phyloP scores from a whole-genome alignment of 2,888 invertebrate species.

The Onthophagus sagittarius region DNA sequence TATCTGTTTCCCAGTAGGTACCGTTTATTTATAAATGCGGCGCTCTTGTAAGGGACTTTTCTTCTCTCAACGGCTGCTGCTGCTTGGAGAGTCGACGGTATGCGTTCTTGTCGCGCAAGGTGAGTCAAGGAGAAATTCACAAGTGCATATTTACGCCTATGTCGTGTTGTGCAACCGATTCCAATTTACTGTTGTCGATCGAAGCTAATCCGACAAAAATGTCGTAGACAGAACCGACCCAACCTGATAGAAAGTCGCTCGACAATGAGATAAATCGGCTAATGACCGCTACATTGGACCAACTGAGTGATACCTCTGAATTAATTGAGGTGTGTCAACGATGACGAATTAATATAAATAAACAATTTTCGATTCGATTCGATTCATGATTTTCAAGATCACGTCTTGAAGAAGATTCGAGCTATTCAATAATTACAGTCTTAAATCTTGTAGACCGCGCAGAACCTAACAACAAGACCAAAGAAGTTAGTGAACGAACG shows the following conservation, averaged over 20 bases:
- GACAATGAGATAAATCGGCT: not conserved
- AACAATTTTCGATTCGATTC: not conserved
- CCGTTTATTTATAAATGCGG: constrained; percentile 8
- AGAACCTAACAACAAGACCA: not conserved
- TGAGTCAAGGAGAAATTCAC: constrained; percentile 14
- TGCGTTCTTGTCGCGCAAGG: constrained; percentile 10
- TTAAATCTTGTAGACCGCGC: not conserved
- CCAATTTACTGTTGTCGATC: not conserved
- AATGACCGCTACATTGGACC: not conserved
- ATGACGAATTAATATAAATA: not conserved
- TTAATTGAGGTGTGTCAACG: not conserved
- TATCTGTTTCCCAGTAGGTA: constrained; percentile 12
- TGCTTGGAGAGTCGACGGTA: not conserved
- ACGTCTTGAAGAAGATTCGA: not conserved
- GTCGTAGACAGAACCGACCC: not conserved
- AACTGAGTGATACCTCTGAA: not conserved
- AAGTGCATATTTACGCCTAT: constrained; percentile 7
- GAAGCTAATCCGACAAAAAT: not conserved
- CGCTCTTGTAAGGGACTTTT: constrained; percentile 4
- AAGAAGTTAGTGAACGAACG: not conserved
- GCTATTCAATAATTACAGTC: not conserved
- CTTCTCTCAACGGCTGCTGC: not conserved
- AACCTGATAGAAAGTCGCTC: not conserved
- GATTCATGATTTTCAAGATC: too few relatives aligned
- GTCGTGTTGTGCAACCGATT: not conserved